Evolutionary conservation across 2,797 vertebrate species (phyloP).

Genomic region (Psittacula echo): DNA sequence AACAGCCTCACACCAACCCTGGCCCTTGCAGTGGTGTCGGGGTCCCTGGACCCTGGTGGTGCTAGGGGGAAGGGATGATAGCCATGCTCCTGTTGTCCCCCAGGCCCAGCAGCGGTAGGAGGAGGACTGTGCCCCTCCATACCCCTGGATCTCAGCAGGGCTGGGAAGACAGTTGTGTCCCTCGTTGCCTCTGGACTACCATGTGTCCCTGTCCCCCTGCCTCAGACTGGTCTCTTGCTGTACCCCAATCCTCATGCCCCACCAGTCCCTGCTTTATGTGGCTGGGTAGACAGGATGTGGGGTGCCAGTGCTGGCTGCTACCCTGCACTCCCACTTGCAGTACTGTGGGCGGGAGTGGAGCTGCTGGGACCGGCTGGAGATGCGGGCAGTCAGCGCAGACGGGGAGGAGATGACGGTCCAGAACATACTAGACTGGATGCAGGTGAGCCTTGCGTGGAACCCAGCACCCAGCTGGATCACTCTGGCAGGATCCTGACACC

Average conservation of each 20-base stretch:
- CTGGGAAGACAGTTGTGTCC: not conserved
- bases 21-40: not conserved
- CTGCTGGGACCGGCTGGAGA: slow-evolving; percentile 83
- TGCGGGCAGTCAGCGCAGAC: slow-evolving; percentile 71
- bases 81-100: not conserved
- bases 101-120: too few species aligned
- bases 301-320: not conserved
- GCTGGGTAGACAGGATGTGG: not conserved
- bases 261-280: not conserved
- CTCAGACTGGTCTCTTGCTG: not conserved
- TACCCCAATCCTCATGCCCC: not conserved
- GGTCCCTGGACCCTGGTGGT: not conserved
- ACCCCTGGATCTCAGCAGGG: not conserved
- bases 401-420: slow-evolving; percentile 85
- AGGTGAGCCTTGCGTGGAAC: slow-evolving; percentile 73
- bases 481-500: not conserved
- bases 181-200: not conserved
- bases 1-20: not conserved
- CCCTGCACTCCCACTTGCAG: not conserved
- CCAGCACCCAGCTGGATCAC: not conserved
- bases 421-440: slow-evolving; percentile 83
- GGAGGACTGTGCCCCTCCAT: not conserved
- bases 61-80: not conserved
- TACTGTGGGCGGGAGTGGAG: slow-evolving; percentile 77
- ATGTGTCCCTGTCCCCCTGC: not conserved